Percentiles rank a stretch among this genome's conserved stretches.
These are phyloP conservation scores for Selenia dentaria DNA, from an alignment of 2,888 invertebrate genomes.

Conservation along the genomic window DNA sequence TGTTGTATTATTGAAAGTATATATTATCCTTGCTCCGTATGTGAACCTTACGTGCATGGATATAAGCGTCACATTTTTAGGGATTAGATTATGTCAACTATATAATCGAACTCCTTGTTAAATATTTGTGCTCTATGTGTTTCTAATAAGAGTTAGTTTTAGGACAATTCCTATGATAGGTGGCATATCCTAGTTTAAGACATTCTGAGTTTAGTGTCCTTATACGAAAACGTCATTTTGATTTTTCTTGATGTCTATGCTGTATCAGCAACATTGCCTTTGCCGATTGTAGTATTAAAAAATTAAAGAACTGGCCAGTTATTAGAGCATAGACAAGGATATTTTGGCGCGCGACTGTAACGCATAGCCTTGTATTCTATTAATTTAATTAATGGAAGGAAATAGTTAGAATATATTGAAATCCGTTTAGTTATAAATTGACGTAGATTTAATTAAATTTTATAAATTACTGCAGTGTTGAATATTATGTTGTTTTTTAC, in stretches of 20 bases:
- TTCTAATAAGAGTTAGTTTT: slow-evolving; percentile 4
- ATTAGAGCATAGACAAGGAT: slow-evolving; percentile 27
- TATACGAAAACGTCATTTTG: not conserved
- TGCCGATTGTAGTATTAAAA: slow-evolving; percentile 15
- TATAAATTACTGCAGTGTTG: not conserved
- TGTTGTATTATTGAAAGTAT: slow-evolving; percentile 55
- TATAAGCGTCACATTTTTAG: slow-evolving; percentile 25
- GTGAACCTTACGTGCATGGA: slow-evolving; percentile 18
- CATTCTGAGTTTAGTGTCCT: not conserved
- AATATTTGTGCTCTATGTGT: slow-evolving; percentile 9
- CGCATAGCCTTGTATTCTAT: slow-evolving; percentile 5
- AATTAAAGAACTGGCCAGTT: slow-evolving; percentile 14
- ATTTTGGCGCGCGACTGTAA: slow-evolving; percentile 15
- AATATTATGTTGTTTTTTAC: not conserved
- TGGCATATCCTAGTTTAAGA: not conserved
- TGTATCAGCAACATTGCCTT: slow-evolving; percentile 9
- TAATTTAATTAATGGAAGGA: slow-evolving; percentile 4
- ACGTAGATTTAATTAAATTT: not conserved
- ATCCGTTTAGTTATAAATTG: not conserved
- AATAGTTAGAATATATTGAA: slow-evolving; percentile 1
- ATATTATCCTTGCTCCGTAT: slow-evolving; percentile 40
- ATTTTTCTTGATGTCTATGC: not conserved
- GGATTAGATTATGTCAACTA: slow-evolving; percentile 7
- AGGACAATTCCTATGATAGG: not conserved
- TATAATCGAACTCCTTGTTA: slow-evolving; percentile 8